Evolutionary conservation across 1,140 invertebrate genomes (phyloP).

Genomic region (Formica exsecta): DNA sequence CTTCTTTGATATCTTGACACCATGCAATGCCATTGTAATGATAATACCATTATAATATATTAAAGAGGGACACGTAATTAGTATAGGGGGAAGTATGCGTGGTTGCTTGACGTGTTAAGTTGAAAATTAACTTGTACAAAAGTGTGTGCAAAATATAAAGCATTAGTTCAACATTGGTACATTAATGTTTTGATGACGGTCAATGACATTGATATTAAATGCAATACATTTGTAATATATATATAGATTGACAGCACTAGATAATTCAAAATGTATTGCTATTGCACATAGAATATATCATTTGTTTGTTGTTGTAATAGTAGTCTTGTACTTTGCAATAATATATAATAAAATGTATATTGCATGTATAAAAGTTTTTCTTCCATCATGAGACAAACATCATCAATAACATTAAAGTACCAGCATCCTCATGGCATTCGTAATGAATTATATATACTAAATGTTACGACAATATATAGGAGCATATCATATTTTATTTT

Average conservation of each 20-base stretch:
- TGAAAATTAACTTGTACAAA: constrained; percentile 76
- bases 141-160: constrained; percentile 74
- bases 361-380: constrained; percentile 50
- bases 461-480: constrained; percentile 80
- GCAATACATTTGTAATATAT: constrained; percentile 5
- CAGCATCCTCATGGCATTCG: constrained; percentile 71
- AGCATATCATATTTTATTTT: constrained; percentile 83
- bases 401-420: constrained; percentile 69
- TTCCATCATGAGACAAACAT: constrained; percentile 52
- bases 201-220: background rate
- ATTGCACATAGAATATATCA: constrained; percentile 7
- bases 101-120: constrained; percentile 48
- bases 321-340: background rate
- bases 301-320: background rate
- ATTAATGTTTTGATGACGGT: constrained; percentile 32
- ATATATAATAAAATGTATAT: background rate
- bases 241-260: background rate
- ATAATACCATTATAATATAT: constrained; percentile 63
- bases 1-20: constrained; percentile 66
- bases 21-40: constrained; percentile 73
- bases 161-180: constrained; percentile 31
- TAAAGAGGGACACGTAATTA: constrained; percentile 68
- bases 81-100: constrained; percentile 62
- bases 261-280: constrained; percentile 16
- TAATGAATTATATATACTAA: constrained; percentile 71